These are phyloP conservation scores for Bedellia somnulentella DNA, from an alignment of 2,888 invertebrate species.

Conservation along the genomic window DNA sequence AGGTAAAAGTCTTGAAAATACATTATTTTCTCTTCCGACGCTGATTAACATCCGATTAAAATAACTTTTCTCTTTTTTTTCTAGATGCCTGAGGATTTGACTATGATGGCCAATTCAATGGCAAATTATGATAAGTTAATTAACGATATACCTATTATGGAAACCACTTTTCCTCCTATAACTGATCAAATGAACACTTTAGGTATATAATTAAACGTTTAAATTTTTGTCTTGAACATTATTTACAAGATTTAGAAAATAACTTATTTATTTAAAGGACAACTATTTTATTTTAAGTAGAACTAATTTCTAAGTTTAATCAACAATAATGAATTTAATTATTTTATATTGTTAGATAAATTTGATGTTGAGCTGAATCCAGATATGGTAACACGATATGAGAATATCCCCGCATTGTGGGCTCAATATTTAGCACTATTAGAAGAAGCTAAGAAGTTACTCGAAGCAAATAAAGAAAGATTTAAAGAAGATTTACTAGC, in stretches of 20 bases:
- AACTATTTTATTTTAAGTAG: no score
- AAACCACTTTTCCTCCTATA: slow-evolving; percentile 74
- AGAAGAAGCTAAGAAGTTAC: slow-evolving; percentile 70
- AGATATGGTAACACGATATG: slow-evolving; percentile 57
- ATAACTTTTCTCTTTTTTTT: slow-evolving; percentile 48
- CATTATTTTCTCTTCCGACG: no score
- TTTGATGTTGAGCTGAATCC: slow-evolving; percentile 72
- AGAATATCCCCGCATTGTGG: slow-evolving; percentile 69
- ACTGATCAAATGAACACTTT: slow-evolving; percentile 72
- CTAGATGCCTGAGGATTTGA: slow-evolving; percentile 71
- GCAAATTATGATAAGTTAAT: slow-evolving; percentile 69
- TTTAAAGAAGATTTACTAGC: slow-evolving; percentile 71
- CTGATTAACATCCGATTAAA: slow-evolving; percentile 2
- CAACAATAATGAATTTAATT: no score
- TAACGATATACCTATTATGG: slow-evolving; percentile 63
- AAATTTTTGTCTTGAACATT: slow-evolving; percentile 15
- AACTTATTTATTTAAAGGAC: no score
- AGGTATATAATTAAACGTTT: slow-evolving; percentile 36
- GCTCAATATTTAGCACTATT: slow-evolving; percentile 68
- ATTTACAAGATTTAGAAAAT: no score
- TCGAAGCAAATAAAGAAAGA: slow-evolving; percentile 72
- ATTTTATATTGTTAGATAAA: no score
- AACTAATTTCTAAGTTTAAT: no score
- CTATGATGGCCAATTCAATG: slow-evolving; percentile 71
- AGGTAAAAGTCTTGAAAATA: slow-evolving; percentile 19